Percentiles rank a stretch among this genome's conserved stretches.
These are phyloP conservation scores for Etheostoma perlongum DNA, from an alignment of 2,797 vertebrate species.

Conservation along the genomic window DNA sequence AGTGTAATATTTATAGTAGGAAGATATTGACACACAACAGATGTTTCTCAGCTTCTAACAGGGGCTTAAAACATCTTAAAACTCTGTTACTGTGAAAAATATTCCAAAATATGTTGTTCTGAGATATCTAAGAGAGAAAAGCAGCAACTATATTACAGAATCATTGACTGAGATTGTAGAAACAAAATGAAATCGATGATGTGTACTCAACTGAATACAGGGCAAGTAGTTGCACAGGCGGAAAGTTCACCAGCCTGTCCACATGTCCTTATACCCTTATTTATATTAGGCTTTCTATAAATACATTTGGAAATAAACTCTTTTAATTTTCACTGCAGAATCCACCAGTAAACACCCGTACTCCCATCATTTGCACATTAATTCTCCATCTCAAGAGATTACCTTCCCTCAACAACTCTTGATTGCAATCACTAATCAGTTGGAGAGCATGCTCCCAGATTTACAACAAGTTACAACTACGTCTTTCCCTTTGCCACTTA, in stretches of 20 bases:
- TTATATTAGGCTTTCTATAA: no score
- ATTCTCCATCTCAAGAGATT: slow-evolving; percentile 30
- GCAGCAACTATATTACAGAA: slow-evolving; percentile 1
- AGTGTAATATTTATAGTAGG: slow-evolving; percentile 32
- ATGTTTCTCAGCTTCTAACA: slow-evolving; percentile 54
- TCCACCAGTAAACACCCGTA: not conserved
- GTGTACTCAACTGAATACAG: not conserved
- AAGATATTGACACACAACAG: slow-evolving; percentile 57
- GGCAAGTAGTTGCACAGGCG: slow-evolving; percentile 1
- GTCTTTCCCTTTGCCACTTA: not conserved
- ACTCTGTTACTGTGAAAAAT: slow-evolving; percentile 28
- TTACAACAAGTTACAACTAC: slow-evolving; percentile 2
- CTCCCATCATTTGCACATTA: slow-evolving; percentile 8
- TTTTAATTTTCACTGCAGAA: not conserved
- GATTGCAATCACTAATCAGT: slow-evolving; percentile 55
- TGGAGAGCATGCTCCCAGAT: slow-evolving; percentile 18
- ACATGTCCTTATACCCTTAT: not conserved
- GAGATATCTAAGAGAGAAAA: not conserved
- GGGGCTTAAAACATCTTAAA: slow-evolving; percentile 47
- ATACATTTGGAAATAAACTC: not conserved
- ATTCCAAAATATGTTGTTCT: slow-evolving; percentile 22
- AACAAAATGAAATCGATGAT: not conserved
- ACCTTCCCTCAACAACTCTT: slow-evolving; percentile 22
- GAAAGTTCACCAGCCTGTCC: not conserved
- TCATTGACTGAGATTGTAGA: not conserved